Base-by-base conservation (phyloP, 2,888 invertebrate species). In the Pecten maximus region DNA sequence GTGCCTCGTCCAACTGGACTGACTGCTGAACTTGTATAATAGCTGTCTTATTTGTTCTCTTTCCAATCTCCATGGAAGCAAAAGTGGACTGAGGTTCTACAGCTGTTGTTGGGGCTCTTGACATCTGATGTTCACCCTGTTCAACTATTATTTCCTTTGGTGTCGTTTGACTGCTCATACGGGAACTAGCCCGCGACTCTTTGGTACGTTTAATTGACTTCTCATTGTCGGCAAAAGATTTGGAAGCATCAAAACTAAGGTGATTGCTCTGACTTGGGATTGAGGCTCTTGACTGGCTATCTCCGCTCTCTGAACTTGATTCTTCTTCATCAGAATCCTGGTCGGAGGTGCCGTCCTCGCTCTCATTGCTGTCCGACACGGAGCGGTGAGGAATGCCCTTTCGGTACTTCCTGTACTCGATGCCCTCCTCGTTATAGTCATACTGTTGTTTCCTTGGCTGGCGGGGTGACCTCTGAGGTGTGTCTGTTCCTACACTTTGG, bases 11-110 rank as follows among this genome's bases (percentile, higher is more conserved):
- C 35, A 95, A 91, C 19, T 94, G 94, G 40, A 94, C 94, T 0
- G 94, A 93, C 88, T 95, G 94, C 90, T 95, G 95, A 39, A 96
- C 95, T 87, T 96, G 95, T 86, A 96, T 94, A 40, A 96, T 93
- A 10, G 95, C 96, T 87, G 92, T 92, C 60, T 90, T 92, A 40
- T 28, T 88, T 48, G 87, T 88, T n/a, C 89, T 92, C 92, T 89
- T 93, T 40, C 91, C 88, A 16, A 91, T 91, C 87, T 89, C 91
- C 74, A 74, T 74, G 28, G 60, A 3, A 28, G 74, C 74, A 28
- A 35, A 44, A 44, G 48, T 50, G 40, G 88, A 44, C 90, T 87
- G 88, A 44, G 88, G 40, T 19, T 87, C 88, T 40, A 44, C 16
- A 1, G 23, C 44, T n/a, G 88, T 10, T 15, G 88, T 28, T 12